These are phyloP conservation scores for Eubasilissa regina DNA, from an alignment of 1,140 invertebrate species.

Conservation along the genomic window DNA sequence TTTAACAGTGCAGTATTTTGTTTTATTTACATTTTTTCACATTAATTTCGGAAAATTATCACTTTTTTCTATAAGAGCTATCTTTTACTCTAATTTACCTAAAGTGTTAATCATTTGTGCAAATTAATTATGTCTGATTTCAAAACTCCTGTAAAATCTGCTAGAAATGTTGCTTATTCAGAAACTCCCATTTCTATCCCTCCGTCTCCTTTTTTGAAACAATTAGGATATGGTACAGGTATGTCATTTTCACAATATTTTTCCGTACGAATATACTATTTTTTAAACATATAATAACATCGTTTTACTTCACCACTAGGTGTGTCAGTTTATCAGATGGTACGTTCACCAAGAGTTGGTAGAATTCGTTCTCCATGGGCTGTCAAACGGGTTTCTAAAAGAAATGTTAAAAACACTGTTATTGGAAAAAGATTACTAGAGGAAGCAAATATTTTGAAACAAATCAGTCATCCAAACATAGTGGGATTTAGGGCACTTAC, in stretches of 20 bases:
- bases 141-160: slow-evolving; percentile 65
- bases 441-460: slow-evolving; percentile 81
- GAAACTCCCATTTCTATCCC: slow-evolving; percentile 66
- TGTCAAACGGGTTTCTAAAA: slow-evolving; percentile 77
- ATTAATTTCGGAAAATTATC: neutral
- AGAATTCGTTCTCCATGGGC: slow-evolving; percentile 85
- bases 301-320: slow-evolving; percentile 70
- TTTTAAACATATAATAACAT: slow-evolving; percentile 58
- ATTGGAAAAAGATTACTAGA: slow-evolving; percentile 75
- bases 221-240: slow-evolving; percentile 85
- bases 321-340: slow-evolving; percentile 82
- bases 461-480: slow-evolving; percentile 87
- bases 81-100: too few relatives aligned
- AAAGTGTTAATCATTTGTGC: too few relatives aligned
- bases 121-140: slow-evolving; percentile 67
- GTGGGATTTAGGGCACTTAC: slow-evolving; percentile 85
- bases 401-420: slow-evolving; percentile 62
- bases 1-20: neutral
- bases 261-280: neutral
- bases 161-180: slow-evolving; percentile 56
- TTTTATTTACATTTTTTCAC: neutral
- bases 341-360: slow-evolving; percentile 79
- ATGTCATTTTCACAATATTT: slow-evolving; percentile 48
- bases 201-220: slow-evolving; percentile 79
- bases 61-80: neutral